Evolutionary conservation across 2,113 vertebrate species (phyloP), one percentile per base, ranked within the genome.

Genomic region (Cephalopterus ornatus): DNA sequence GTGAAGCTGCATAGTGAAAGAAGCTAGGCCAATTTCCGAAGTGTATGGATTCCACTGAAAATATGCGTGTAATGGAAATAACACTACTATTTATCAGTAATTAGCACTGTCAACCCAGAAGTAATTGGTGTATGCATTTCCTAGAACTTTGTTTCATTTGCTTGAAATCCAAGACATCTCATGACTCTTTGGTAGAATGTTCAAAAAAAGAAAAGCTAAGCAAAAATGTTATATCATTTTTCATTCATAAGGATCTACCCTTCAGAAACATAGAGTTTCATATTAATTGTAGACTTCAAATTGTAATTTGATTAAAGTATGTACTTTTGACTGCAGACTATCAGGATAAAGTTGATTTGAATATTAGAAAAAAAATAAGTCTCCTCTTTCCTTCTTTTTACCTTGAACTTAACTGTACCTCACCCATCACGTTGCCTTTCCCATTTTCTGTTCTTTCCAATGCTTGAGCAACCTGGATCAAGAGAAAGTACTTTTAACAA

Each of bases 361-460:
- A 23, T 55, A 78, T 35, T n/a, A 68, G 23, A 52, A 75, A 62
- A 39, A 42, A 72, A 71, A 37, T 11, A 27, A 35, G 5, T 67
- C 3, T 46, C 79, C 8, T 41, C 8, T 5, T 68, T 85, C 16
- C 14, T 87, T 37, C 4, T 46, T 71, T 82, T 11, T 13, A 18
- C 23, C 12, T 88, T 27, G 14, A 17, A 76, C 27, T 12, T 63
- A 22, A 4, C 7, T 47, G 6, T 35, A 35, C 30, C 17, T 55
- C 11, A 65, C 20, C 24, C 9, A 35, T 55, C 37, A 50, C 0
- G 0, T 30, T 68, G 11, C 8, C 21, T 50, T 27, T 58, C 17
- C 49, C 20, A 15, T 32, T 4, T 68, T 41, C 32, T 70, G 41
- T 10, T 32, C 24, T 21, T 75, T 88, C 14, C 9, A 76, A 8